phyloP scores from a whole-genome alignment of 2,113 vertebrate genomes.

The Galbula dea region DNA sequence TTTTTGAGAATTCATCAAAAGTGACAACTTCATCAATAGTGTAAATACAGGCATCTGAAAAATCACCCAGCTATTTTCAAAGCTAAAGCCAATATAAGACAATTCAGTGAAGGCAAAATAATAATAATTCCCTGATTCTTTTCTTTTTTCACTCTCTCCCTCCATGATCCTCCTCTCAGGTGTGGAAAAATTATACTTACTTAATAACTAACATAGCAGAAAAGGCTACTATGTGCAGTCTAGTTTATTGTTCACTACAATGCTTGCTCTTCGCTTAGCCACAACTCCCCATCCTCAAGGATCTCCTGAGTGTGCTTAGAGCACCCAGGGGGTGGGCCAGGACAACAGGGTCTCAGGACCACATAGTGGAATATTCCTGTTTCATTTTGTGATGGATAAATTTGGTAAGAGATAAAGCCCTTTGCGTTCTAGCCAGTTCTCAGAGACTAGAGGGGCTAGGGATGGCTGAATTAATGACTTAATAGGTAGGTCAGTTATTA shows the following conservation, averaged over 20 bases:
- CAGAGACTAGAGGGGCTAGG: too few relatives aligned
- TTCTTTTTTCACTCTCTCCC: neutral
- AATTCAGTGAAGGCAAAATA: neutral
- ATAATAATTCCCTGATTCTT: neutral
- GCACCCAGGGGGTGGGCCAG: fast-evolving
- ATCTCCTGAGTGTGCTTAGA: neutral
- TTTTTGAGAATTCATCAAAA: neutral
- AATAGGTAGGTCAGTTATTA: too few relatives aligned
- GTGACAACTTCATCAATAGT: neutral
- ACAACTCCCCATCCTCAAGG: fast-evolving
- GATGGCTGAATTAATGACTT: too few relatives aligned
- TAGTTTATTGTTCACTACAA: neutral
- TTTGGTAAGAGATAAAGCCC: too few relatives aligned
- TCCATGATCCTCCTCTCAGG: neutral
- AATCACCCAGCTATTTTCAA: neutral
- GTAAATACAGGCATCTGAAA: neutral
- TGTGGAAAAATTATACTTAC: neutral
- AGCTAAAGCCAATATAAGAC: neutral
- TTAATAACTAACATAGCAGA: fast-evolving
- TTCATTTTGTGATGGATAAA: too few relatives aligned
- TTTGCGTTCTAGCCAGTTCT: too few relatives aligned
- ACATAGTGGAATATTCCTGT: fast-evolving
- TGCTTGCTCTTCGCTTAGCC: neutral
- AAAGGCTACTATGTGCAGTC: fast-evolving
- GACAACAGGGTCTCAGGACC: fast-evolving